Evolutionary conservation across 2,888 invertebrate species (phyloP).

Genomic region (Eubasilissa splendida): DNA sequence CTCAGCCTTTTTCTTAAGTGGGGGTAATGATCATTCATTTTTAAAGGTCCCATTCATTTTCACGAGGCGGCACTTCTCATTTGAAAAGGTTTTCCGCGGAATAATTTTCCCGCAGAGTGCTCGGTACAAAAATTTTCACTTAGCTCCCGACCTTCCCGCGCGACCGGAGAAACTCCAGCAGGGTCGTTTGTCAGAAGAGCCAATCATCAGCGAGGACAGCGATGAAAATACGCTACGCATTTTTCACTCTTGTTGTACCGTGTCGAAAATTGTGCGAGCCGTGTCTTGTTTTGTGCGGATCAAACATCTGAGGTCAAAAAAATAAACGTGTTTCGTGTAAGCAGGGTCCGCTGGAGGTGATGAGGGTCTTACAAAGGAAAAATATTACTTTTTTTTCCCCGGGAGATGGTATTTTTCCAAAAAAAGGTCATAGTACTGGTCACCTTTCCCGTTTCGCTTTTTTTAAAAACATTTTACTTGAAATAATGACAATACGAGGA

Average conservation of each 20-base stretch:
- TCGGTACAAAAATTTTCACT: constrained; percentile 50
- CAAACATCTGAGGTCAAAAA: constrained; percentile 12
- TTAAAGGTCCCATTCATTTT: constrained; percentile 55
- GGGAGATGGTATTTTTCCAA: constrained; percentile 17
- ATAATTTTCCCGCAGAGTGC: constrained; percentile 49
- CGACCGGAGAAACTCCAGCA: background rate
- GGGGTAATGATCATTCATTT: constrained; percentile 55
- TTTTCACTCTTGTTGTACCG: constrained; percentile 5
- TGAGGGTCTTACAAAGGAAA: constrained; percentile 14
- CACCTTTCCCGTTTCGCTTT: constrained; percentile 16
- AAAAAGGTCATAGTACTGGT: constrained; percentile 8
- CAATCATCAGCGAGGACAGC: background rate
- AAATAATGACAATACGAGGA: background rate
- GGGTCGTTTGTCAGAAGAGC: background rate
- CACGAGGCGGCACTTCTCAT: constrained; percentile 42
- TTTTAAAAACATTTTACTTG: background rate
- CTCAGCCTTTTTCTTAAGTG: constrained; percentile 41
- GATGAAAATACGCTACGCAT: background rate
- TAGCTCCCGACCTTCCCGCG: background rate
- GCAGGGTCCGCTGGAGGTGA: constrained; percentile 16
- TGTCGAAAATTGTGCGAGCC: background rate
- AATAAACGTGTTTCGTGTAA: constrained; percentile 26
- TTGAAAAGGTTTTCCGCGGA: constrained; percentile 43
- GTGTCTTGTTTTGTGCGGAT: background rate
- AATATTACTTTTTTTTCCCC: constrained; percentile 16